Evolutionary conservation across 1,140 invertebrate species (phyloP), one percentile per base, ranked within the genome.

Genomic region (Conus betulinus): DNA sequence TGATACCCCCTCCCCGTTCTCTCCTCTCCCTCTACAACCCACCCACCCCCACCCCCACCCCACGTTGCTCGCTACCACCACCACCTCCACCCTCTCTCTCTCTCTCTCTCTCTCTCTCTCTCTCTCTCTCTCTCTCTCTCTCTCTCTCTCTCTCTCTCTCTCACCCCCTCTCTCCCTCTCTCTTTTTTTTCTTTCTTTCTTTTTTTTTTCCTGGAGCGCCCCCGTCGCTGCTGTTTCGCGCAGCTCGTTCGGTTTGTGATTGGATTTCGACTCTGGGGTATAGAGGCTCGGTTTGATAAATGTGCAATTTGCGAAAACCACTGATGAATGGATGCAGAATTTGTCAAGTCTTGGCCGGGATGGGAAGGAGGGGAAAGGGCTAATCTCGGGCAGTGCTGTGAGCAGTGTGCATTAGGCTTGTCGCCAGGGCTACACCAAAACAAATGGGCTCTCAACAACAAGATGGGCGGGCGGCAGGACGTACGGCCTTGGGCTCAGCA

Each of bases 261-360:
- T 87, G 85, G 74, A 87, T 74, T 78, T 87, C n/a, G 53, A n/a
- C 74, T 52, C 71, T 74, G 39, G 74, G 74, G 71, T 74, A 74
- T 55, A 67, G 74, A 53, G 52, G 74, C 53, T 78, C 17, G 85
- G 74, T 78, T 67, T 87, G 85, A 87, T 87, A 78, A 87, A 87
- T 87, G 85, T 78, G 85, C 85, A 87, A 87, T 87, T 87, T 87
- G 85, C 85, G 74, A 74, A 74, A 87, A 87, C 85, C 85, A 87
- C 85, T 87, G 85, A 87, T 79, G 85, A 74, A 87, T 87, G 85
- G 85, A 87, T 76, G 85, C 74, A 87, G 74, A 78, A 87, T 87
- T 87, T 87, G 85, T 87, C 85, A 87, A 51, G 85, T 39, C 39
- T 67, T 86, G n/a, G 23, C 13, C 7, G 23, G 71, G n/a, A 74